Percentiles rank a stretch among this genome's conserved stretches.
Conservation (phyloP, 1,140 invertebrate genomes). For the Drosophila seguyi region DNA sequence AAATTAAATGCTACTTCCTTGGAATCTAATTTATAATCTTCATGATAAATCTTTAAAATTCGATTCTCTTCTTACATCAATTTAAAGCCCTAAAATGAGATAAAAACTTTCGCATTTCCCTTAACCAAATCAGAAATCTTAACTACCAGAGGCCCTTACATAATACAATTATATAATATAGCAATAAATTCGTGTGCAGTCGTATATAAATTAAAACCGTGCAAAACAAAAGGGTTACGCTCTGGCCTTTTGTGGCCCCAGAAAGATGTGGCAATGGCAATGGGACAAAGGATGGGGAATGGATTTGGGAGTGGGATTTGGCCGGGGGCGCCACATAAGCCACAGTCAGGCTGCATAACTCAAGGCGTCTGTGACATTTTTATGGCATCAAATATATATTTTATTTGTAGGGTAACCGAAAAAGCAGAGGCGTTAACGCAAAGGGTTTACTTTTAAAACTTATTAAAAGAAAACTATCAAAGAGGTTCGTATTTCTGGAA, state of each 20-base stretch:
- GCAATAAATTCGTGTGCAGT: slow-evolving; percentile 70
- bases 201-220: slow-evolving; percentile 65
- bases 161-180: slow-evolving; percentile 75
- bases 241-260: slow-evolving; percentile 19
- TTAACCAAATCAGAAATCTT: slow-evolving; percentile 37
- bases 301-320: slow-evolving; percentile 21
- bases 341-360: slow-evolving; percentile 73
- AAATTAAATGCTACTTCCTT: not conserved
- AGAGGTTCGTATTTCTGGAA: not conserved
- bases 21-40: not conserved
- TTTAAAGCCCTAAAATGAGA: slow-evolving; percentile 6
- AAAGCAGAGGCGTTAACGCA: not conserved
- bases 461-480: not conserved
- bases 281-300: slow-evolving; percentile 17
- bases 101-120: slow-evolving; percentile 11
- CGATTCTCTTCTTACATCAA: not conserved
- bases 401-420: slow-evolving; percentile 56
- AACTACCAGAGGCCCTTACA: slow-evolving; percentile 32
- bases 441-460: not conserved
- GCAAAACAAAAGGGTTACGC: slow-evolving; percentile 77
- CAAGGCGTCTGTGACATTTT: slow-evolving; percentile 83
- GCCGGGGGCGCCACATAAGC: slow-evolving; percentile 61
- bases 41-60: not conserved
- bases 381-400: slow-evolving; percentile 77
- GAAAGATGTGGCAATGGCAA: slow-evolving; percentile 29